Evolutionary conservation across 2,797 vertebrate genomes (phyloP), one percentile per base, ranked within the genome.

Genomic region (Vipera latastei): DNA sequence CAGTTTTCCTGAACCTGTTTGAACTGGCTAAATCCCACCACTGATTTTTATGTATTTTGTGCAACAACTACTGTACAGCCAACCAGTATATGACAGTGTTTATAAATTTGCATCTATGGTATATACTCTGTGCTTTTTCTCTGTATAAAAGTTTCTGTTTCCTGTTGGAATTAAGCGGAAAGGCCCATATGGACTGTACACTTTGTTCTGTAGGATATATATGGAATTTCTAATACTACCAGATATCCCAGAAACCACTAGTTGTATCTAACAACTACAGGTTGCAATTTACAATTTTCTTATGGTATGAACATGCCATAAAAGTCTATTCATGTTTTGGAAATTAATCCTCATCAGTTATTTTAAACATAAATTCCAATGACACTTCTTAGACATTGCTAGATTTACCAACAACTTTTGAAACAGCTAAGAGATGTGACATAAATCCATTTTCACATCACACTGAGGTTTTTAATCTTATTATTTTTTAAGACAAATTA

Each of bases 361-460:
- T 89, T 93, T 93, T 90, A 38, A 90, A 60, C 78, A 90, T 73
- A 9, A 78, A 22, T 2, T 51, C 20, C 55, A 86, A 59, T 20
- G 60, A 14, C 48, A 69, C 86, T 69, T 22, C 12, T 25, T 69
- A 69, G 88, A 91, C 38, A 57, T 63, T 0, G 0, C 87, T 26
- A 14, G 86, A 85, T 53, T 93, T 94, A 28, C 92, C 59, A 78
- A 78, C n/a, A 93, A 86, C 88, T 16, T 73, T 92, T 69, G 73
- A 57, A 89, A 60, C 53, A 38, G 38, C 44, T 86, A 85, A 59
- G 51, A 91, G 14, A 86, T 32, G 14, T 61, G 65, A 53, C 38
- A 86, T 38, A 91, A 32, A 86, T 92, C 89, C 28, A 91, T 89
- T 89, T 63, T 89, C 88, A 89, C 38, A 65, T 89, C 56, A 85